phyloP scores from a whole-genome alignment of 2,888 invertebrate species.

The Agriopis leucophaearia region DNA sequence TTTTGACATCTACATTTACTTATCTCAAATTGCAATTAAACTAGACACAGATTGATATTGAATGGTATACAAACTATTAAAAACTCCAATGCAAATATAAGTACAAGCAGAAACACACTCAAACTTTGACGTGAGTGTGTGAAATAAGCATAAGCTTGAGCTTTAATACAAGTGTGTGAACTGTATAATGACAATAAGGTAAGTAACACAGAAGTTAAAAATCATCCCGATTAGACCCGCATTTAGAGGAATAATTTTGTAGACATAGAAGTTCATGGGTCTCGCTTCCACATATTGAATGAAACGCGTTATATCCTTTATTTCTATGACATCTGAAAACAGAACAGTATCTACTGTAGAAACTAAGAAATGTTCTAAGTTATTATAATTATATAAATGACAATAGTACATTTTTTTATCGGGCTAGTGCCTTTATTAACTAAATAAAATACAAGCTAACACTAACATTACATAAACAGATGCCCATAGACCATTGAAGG shows the following conservation, averaged over 20 bases:
- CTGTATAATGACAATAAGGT: constrained; percentile 45
- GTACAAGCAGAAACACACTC: too few species aligned
- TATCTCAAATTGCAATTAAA: too few species aligned
- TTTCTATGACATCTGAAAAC: neutral
- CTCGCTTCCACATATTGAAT: constrained; percentile 33
- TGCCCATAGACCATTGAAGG: too few species aligned
- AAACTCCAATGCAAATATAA: neutral
- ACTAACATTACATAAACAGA: too few species aligned
- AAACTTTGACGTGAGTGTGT: too few species aligned
- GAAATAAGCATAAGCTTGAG: neutral
- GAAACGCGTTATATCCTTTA: neutral
- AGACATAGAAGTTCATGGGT: constrained; percentile 25
- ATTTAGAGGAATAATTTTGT: constrained; percentile 40
- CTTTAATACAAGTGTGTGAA: constrained; percentile 30
- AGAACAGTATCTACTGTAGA: neutral
- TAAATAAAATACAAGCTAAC: too few species aligned
- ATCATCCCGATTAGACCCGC: constrained; percentile 32
- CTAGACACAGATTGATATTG: too few species aligned
- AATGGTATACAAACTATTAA: neutral
- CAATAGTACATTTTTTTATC: too few species aligned
- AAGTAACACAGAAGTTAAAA: constrained; percentile 41
- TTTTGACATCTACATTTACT: too few species aligned
- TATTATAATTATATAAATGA: neutral
- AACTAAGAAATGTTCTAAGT: too few species aligned
- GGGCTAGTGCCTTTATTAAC: too few species aligned